A percentile compares a stretch with the other conserved stretches of the same genome.
Conservation (phyloP, 2,797 vertebrate species). For the Pangasius krempfi region DNA sequence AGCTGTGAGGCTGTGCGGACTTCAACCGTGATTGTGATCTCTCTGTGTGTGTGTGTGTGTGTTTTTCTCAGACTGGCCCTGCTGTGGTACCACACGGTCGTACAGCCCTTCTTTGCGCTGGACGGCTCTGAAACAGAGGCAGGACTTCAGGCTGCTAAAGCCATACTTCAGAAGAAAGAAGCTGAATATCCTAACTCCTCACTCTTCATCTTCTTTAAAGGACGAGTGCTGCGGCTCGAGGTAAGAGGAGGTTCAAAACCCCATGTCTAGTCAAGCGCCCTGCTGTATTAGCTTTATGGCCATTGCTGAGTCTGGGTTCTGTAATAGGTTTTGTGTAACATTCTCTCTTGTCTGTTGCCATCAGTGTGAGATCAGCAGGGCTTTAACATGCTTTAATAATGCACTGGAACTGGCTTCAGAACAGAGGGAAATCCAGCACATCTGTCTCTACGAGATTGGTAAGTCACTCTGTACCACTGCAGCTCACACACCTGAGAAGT, state of each 20-base stretch:
- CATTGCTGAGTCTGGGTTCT: background rate
- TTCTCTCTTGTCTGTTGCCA: constrained; percentile 31
- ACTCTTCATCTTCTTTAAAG: constrained; percentile 98
- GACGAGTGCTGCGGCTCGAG: constrained; percentile 94
- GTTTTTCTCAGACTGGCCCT: constrained; percentile 82
- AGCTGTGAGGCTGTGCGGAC: background rate
- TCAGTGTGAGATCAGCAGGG: constrained; percentile 94
- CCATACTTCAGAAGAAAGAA: constrained; percentile 90
- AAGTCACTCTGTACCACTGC: constrained; percentile 42
- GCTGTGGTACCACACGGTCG: constrained; percentile 97
- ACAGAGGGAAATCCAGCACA: constrained; percentile 96
- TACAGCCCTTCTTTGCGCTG: constrained; percentile 95
- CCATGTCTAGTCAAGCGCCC: background rate
- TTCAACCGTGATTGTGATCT: background rate
- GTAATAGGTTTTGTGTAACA: background rate
- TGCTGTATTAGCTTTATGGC: background rate
- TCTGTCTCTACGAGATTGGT: constrained; percentile 98
- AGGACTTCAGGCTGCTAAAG: constrained; percentile 89
- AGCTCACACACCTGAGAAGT: background rate
- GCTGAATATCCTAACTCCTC: constrained; percentile 93
- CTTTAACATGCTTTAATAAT: constrained; percentile 92
- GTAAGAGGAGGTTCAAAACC: constrained; percentile 65
- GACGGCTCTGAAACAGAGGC: constrained; percentile 89
- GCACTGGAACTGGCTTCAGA: constrained; percentile 90
- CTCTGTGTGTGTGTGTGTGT: constrained; percentile 10